Evolutionary conservation across 2,797 vertebrate species (phyloP).

Genomic region (Xenentodon cancila): DNA sequence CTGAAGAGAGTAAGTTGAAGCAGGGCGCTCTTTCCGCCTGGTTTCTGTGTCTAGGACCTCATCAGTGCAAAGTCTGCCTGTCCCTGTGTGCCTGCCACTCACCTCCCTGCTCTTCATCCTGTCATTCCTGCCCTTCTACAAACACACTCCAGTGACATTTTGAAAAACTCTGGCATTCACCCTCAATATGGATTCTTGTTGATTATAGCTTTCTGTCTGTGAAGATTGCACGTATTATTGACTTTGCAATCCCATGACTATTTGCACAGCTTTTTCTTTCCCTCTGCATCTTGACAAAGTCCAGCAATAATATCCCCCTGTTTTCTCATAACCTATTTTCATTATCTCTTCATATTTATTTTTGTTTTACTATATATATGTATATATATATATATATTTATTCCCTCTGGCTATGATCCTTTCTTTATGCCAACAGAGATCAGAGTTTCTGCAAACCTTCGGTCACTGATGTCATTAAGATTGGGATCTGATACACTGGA

Average conservation of each 20-base stretch:
- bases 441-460: constrained; percentile 72
- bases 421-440: constrained; percentile 78
- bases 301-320: constrained; percentile 67
- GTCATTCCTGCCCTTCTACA: constrained; percentile 85
- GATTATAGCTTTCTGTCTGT: constrained; percentile 82
- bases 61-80: constrained; percentile 72
- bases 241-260: constrained; percentile 83
- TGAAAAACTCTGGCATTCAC: constrained; percentile 85
- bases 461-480: constrained; percentile 82
- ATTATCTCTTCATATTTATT: constrained; percentile 62
- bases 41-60: constrained; percentile 75
- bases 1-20: constrained; percentile 59
- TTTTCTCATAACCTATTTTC: constrained; percentile 71
- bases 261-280: constrained; percentile 79
- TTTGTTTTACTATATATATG: constrained; percentile 61
- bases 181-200: constrained; percentile 85
- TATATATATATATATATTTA: constrained; percentile 32
- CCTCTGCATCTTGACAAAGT: constrained; percentile 60
- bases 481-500: constrained; percentile 81
- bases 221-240: constrained; percentile 84
- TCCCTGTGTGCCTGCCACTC: constrained; percentile 68
- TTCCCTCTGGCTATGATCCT: constrained; percentile 64
- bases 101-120: constrained; percentile 79
- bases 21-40: constrained; percentile 63
- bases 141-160: constrained; percentile 86